These are phyloP conservation scores for Cheilosia scutellata DNA, from an alignment of 2,888 invertebrate species.

Conservation along the genomic window DNA sequence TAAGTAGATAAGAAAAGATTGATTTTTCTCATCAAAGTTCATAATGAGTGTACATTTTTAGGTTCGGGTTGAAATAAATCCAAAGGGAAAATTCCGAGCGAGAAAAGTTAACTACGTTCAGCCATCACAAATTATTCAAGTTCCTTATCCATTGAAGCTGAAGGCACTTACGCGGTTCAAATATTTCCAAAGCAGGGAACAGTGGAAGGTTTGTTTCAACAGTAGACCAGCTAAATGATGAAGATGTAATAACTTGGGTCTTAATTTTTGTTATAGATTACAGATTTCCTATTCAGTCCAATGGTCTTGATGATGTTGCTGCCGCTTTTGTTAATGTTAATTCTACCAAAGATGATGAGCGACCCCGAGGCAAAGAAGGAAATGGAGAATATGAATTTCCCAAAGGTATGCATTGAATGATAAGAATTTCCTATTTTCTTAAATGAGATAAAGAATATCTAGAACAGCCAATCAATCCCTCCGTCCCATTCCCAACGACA, in stretches of 20 bases:
- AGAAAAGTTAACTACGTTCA: conserved; percentile 97
- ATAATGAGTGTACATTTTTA: conserved; percentile 51
- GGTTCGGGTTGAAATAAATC: conserved; percentile 96
- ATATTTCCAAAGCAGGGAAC: conserved; percentile 97
- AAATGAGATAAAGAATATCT: background rate
- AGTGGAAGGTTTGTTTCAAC: conserved; percentile 89
- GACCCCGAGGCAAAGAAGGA: conserved; percentile 99
- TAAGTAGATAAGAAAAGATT: conserved; percentile 80
- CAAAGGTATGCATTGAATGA: conserved; percentile 79
- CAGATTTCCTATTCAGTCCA: conserved; percentile 98
- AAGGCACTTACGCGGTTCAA: conserved; percentile 92
- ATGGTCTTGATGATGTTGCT: conserved; percentile 99
- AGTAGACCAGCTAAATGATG: background rate
- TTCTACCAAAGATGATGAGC: conserved; percentile 98
- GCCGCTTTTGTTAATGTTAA: conserved; percentile 94
- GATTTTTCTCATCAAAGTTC: background rate
- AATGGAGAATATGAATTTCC: conserved; percentile 92
- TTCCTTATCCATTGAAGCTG: conserved; percentile 96
- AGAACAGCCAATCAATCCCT: background rate
- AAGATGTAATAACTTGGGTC: background rate
- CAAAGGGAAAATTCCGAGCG: conserved; percentile 98
- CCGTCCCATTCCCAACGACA: too few relatives aligned
- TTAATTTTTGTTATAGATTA: conserved; percentile 85
- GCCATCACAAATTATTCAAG: conserved; percentile 94
- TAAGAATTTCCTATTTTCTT: background rate